Evolutionary conservation across 2,888 invertebrate genomes (phyloP), one percentile per base, ranked within the genome.

Genomic region (Andricus quercusramuli): DNA sequence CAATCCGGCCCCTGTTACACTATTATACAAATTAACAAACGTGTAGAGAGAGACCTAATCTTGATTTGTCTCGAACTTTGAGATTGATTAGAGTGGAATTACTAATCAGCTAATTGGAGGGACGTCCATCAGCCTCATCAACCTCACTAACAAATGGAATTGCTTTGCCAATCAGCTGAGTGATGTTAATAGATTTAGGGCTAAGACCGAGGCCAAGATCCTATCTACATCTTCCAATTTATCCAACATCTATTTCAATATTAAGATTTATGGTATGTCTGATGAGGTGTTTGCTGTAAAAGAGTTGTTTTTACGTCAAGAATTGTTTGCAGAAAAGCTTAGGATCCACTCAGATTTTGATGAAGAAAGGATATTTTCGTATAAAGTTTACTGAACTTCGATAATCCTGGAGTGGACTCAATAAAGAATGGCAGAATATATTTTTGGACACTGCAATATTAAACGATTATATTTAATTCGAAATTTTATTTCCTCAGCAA

Each of bases 151-250:
- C 74, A 74, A 74, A 74, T 79, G 83, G 79, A 84, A 85, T 86
- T 84, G 83, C 85, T 84, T 84, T 80, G 59, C 64, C 78, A 78
- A 79, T 76, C 78, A 78, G 74, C n/a, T 74, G 74, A 74, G 74
- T 74, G 74, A 74, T 74, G 56, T 74, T 74, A 59, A 56, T 59
- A 70, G 47, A 70, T 29, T 56, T 29, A 51, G 74, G 32, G n/a
- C 32, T 37, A 74, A 32, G 32, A 22, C 29, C 6, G 32, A 56
- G 32, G n/a, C n/a, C 74, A 74, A 32, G 32, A 22, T 17, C 15
- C 22, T 29, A 64, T 29, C 25, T 29, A 29, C 29, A 64, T n/a
- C 37, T 22, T 67, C n/a, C 9, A 44, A 25, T 47, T 15, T 25
- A 47, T 68, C 67, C 41, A 47, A n/a, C 47, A 47, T 29, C 47